These are phyloP conservation scores for Salmo trutta DNA, from an alignment of 2,797 vertebrate species.

Conservation along the genomic window DNA sequence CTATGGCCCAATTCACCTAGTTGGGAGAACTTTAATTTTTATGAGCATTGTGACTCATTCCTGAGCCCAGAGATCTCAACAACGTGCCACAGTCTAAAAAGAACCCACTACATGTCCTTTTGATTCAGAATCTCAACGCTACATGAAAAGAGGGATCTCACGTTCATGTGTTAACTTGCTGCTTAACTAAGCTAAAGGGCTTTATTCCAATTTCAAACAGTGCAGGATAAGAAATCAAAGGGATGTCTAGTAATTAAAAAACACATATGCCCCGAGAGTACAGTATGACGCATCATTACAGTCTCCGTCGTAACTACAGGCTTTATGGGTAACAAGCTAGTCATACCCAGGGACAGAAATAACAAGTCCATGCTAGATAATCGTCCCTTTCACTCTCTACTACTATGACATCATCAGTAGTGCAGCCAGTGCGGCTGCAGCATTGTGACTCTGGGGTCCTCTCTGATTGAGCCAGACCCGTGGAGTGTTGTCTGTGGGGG, in stretches of 20 bases:
- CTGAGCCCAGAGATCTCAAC: conserved; percentile 37
- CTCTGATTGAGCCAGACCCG: background rate
- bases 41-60: conserved; percentile 52
- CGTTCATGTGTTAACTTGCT: conserved; percentile 72
- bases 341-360: conserved; percentile 43
- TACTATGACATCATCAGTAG: conserved; percentile 52
- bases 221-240: conserved; percentile 43
- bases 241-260: background rate
- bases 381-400: conserved; percentile 51
- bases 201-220: conserved; percentile 55
- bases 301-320: background rate
- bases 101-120: conserved; percentile 25
- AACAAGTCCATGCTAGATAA: conserved; percentile 52
- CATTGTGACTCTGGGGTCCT: background rate
- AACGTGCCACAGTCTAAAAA: conserved; percentile 18
- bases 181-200: conserved; percentile 63
- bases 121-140: conserved; percentile 51
- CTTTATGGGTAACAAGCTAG: background rate
- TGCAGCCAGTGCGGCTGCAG: conserved; percentile 22
- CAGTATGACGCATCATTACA: background rate
- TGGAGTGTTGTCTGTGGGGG: background rate
- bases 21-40: conserved; percentile 54
- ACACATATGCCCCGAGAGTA: background rate
- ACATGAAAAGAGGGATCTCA: conserved; percentile 29
- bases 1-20: conserved; percentile 41